Base-by-base conservation (phyloP, 2,113 vertebrate species). In the Isichthys henryi region DNA sequence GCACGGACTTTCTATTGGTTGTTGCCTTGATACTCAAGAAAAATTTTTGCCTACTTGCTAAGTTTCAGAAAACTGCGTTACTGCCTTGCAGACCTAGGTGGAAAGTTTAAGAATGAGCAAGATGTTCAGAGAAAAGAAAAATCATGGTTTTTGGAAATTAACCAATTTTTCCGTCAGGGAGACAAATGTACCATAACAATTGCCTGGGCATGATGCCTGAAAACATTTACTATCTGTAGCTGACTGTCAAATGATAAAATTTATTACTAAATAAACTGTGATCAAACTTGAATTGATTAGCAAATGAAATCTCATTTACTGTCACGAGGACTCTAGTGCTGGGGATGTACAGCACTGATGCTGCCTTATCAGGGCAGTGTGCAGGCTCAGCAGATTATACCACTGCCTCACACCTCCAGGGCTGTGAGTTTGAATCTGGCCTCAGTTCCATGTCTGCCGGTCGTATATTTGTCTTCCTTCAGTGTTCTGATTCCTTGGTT, bases 231-330 rank as follows among this genome's bases (percentile, higher is more conserved):
- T 80, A 17, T 17, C 31, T 39, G 74, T 35, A 19, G 35, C 74
- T 80, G 74, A 31, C 62, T 70, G 62, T 70, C 62, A 70, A 70
- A 70, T 13, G 62, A 70, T 70, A 31, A 11, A 31, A 70, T 80
- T 77, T 77, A 77, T 31, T 39, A 35, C 74, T 80, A 80, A 19
- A 80, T 46, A 48, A 48, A 48, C 10, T 49, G 46, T 86, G 45
- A 27, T 50, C 45, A 48, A 86, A 86, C 45, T 50, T 86, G 46
- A 86, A 48, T 86, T 86, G 23, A 86, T 50, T 86, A 50, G 48
- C 83, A 86, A 46, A 45, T 45, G n/a, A 48, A 84, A 84, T 48
- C 83, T 50, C 45, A 86, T 86, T 86, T 86, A 50, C 48, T 86
- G 43, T 86, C 31, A 86, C 5, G 9, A 86, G 19, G 45, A 46